These are phyloP conservation scores for Tokudaia tokunoshimensis DNA, from an alignment of 2,797 vertebrate species.

Conservation along the genomic window DNA sequence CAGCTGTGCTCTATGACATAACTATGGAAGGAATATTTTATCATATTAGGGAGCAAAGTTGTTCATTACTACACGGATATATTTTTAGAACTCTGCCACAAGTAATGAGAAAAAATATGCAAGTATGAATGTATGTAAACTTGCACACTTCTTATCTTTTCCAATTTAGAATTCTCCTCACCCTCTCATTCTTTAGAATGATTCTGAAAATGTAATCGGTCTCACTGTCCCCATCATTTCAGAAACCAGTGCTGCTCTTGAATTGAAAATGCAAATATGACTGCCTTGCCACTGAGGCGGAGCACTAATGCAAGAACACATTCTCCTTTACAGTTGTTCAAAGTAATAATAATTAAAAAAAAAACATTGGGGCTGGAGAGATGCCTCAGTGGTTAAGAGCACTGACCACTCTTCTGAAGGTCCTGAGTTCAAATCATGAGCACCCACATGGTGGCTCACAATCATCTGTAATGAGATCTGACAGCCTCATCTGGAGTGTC, in stretches of 20 bases:
- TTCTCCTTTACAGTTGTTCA: neutral
- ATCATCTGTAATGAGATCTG: too few species aligned
- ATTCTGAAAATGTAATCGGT: slow-evolving; percentile 30
- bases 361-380: too few species aligned
- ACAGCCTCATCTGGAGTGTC: too few species aligned
- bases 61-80: neutral
- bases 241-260: slow-evolving; percentile 1
- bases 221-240: neutral
- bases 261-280: neutral
- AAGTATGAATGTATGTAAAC: neutral
- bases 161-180: neutral
- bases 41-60: neutral
- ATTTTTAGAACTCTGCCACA: slow-evolving; percentile 58
- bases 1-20: neutral
- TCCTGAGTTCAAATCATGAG: too few species aligned
- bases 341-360: neutral
- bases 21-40: neutral
- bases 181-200: neutral
- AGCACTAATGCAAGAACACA: slow-evolving; percentile 17
- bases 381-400: too few species aligned
- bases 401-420: too few species aligned
- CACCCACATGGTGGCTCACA: too few species aligned
- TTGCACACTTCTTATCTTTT: neutral
- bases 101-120: slow-evolving; percentile 32
- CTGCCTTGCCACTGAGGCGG: neutral